Evolutionary conservation across 2,113 vertebrate genomes (phyloP), one percentile per base, ranked within the genome.

Genomic region (Protobothrops mucrosquamatus): DNA sequence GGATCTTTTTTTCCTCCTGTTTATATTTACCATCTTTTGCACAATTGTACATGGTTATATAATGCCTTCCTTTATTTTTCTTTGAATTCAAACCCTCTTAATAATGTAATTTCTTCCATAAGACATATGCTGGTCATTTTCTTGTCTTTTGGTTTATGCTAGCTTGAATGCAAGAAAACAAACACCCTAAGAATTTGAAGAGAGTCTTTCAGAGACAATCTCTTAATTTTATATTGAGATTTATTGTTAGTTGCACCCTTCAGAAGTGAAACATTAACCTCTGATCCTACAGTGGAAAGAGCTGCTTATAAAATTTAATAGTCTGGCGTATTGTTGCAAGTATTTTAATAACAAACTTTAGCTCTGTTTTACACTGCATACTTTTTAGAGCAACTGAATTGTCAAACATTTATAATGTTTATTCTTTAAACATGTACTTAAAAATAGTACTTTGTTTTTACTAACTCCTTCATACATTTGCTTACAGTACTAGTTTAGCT

Each of bases 251-350:
- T 81, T 0, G 0, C 87, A 34, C 92, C 64, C 69, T 92, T 94
- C 69, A 39, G 22, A 26, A 61, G 14, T 88, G 29, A 89, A 90
- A 86, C 5, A 5, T 46, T 34, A 64, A 69, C n/a, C 69, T 91
- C 88, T 23, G 56, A 51, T 85, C 29, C 26, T 24, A 90, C 91
- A 51, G 69, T 39, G 0, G 90, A 29, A 15, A 90, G 92, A 61
- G 4, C 85, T 89, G 4, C 93, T 95, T 94, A 89, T 96, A 96
- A 96, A 34, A 24, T 51, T 95, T 95, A 94, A 87, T 54, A 43
- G 93, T 92, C 85, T 86, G 24, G 43, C 29, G 12, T 69, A 23
- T 91, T 87, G 91, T 94, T 0, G 0, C 54, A 87, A 94, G 29
- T 90, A 26, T 14, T 85, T 91, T 87, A 59, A 74, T 95, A 91